Evolutionary conservation across 2,113 vertebrate genomes (phyloP), one percentile per base, ranked within the genome.

Genomic region (Conger conger): DNA sequence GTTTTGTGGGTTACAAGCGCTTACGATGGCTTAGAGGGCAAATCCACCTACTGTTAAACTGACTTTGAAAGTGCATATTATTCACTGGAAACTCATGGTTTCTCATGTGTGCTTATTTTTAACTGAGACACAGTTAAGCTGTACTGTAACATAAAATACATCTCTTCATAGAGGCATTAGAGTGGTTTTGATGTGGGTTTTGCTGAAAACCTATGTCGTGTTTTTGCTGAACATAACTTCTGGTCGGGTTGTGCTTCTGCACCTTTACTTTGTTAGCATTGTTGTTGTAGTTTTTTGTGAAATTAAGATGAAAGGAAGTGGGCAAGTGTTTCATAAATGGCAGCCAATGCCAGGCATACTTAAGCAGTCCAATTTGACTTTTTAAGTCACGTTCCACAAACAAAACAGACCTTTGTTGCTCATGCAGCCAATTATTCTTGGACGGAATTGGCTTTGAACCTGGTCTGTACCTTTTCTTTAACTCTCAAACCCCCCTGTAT

Each of bases 391-490:
- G n/a, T 76, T 76, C 73, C 35, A 76, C 35, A 76, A 76, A 76
- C 68, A 76, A 2, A 76, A 35, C 73, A 35, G 73, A 36, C 30
- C 30, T 35, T 76, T 23, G 57, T 63, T 63, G 3, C 57, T 63
- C 68, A 73, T 8, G 11, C 68, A 73, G 68, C 15, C 23, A 27
- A 73, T 73, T 73, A 73, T 4, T n/a, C 2, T 33, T 73, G 50
- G 38, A 81, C 33, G 53, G 57, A 76, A 80, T 80, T 81, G 84
- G 37, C 78, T 85, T 85, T 81, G 33, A 81, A 35, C 37, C 8
- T 53, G n/a, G 45, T 80, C 63, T 38, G 80, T 85, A 85, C 76
- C 76, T 78, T 76, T 83, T 68, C 2, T 57, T 57, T 40, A 84
- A 38, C 6, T 38, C 50, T 27, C 53, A 78, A 84, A 78, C 36